These are phyloP conservation scores for Caenorhabditis sp. DNA, from an alignment of 2,888 invertebrate genomes.

Conservation along the genomic window DNA sequence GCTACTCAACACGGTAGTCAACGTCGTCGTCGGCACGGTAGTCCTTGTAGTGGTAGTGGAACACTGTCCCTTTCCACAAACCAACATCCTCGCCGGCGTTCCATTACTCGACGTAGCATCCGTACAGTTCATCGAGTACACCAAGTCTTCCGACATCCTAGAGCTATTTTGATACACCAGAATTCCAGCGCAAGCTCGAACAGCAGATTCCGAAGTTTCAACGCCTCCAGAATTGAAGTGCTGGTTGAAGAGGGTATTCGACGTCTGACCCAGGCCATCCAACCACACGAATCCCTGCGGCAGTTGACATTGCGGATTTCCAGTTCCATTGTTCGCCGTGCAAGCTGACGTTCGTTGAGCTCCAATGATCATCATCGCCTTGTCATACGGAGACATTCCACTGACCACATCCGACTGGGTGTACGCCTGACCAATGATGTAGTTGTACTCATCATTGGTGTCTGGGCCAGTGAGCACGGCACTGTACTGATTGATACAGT, in stretches of 20 bases:
- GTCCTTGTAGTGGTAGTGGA: conserved; percentile 3
- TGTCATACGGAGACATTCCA: background rate
- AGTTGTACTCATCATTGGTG: conserved; percentile 26
- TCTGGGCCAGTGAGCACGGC: conserved; percentile 28
- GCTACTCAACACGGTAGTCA: background rate
- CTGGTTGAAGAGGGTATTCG: conserved; percentile 20
- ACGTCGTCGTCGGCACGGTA: background rate
- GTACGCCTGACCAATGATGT: conserved; percentile 16
- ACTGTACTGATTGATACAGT: conserved; percentile 11
- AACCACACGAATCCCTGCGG: conserved; percentile 18
- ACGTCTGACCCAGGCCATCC: conserved; percentile 15
- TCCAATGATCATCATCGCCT: conserved; percentile 45
- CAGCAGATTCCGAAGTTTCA: background rate
- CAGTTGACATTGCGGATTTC: background rate
- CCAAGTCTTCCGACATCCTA: background rate
- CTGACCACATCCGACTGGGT: conserved; percentile 16
- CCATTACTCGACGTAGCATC: conserved; percentile 5
- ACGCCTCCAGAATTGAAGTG: conserved; percentile 13
- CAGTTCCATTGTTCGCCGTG: background rate
- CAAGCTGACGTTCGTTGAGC: conserved; percentile 15
- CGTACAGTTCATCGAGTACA: conserved; percentile 11
- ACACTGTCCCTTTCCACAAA: conserved; percentile 21
- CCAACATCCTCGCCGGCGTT: conserved; percentile 23
- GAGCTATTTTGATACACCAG: conserved; percentile 12
- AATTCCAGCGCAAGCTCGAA: conserved; percentile 11